These are phyloP conservation scores for Apodemus agrarius DNA, from an alignment of 2,797 vertebrate species.

Conservation along the genomic window DNA sequence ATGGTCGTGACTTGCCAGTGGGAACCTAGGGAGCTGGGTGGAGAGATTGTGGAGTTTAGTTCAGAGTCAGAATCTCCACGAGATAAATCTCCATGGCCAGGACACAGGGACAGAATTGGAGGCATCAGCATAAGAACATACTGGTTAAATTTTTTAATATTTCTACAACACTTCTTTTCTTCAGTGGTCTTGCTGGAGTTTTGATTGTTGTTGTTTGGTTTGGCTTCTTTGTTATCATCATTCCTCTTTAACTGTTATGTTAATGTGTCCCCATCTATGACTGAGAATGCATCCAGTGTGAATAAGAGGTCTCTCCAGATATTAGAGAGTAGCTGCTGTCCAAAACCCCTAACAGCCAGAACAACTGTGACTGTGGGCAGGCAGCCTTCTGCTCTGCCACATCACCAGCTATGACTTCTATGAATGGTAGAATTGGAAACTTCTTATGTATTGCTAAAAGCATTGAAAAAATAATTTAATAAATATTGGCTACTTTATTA, in stretches of 20 bases:
- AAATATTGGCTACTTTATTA: neutral
- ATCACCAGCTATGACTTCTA: neutral
- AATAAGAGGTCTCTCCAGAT: neutral
- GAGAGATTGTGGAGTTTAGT: no score
- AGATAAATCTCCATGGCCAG: no score
- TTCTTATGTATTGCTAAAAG: neutral
- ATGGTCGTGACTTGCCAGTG: no score
- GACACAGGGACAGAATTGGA: no score
- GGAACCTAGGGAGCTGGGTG: no score
- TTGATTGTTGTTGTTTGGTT: neutral
- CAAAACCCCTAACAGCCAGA: neutral
- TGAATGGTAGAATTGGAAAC: neutral
- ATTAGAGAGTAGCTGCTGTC: neutral
- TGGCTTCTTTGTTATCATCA: neutral
- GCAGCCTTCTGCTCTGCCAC: neutral
- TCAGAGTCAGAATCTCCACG: no score
- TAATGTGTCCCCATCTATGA: neutral
- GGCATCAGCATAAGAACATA: no score
- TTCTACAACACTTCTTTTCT: neutral
- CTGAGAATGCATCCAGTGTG: neutral
- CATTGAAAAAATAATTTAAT: slow-evolving; percentile 8
- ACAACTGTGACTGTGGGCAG: neutral
- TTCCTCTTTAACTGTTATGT: neutral
- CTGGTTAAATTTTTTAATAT: no score
- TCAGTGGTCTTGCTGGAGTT: neutral